These are phyloP conservation scores for Alviniconcha strummeri DNA, from an alignment of 2,888 invertebrate species.

Conservation along the genomic window DNA sequence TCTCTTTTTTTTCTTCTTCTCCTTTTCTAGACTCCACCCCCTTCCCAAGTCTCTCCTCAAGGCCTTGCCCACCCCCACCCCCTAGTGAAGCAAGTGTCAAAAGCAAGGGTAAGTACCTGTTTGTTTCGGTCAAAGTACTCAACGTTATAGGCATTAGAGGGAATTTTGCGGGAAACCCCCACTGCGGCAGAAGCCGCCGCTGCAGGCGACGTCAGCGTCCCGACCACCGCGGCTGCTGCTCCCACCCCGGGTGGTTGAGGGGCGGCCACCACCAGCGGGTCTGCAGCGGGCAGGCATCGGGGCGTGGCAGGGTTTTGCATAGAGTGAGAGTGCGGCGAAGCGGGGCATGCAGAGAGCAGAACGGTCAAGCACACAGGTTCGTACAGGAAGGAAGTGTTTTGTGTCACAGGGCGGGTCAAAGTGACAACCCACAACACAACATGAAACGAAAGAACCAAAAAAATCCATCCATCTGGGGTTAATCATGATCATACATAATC, in stretches of 20 bases:
- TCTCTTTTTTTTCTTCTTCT: too few relatives aligned
- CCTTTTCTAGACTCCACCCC: too few relatives aligned
- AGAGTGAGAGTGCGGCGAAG: conserved; percentile 48
- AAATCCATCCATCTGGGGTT: conserved; percentile 19
- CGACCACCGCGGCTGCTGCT: conserved; percentile 54
- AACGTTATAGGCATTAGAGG: conserved; percentile 97
- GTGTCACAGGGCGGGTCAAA: conserved; percentile 1
- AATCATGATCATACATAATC: background rate
- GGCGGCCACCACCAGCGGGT: conserved; percentile 56
- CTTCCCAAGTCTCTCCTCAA: too few relatives aligned
- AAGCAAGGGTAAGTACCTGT: conserved; percentile 82
- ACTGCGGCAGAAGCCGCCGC: conserved; percentile 25
- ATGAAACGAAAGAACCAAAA: conserved; percentile 29
- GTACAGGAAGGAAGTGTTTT: conserved; percentile 12
- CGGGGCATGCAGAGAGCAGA: conserved; percentile 45
- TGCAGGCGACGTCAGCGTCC: conserved; percentile 48
- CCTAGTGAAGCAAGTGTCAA: background rate
- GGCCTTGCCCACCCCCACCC: too few relatives aligned
- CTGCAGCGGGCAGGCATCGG: conserved; percentile 54
- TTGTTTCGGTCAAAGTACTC: conserved; percentile 96
- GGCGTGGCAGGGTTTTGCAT: conserved; percentile 22
- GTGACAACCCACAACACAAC: conserved; percentile 21
- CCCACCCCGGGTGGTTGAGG: conserved; percentile 25
- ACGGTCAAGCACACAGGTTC: conserved; percentile 41
- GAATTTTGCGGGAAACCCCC: conserved; percentile 77